These are phyloP conservation scores for Cyprinella venusta DNA, from an alignment of 2,797 vertebrate genomes.

Conservation along the genomic window DNA sequence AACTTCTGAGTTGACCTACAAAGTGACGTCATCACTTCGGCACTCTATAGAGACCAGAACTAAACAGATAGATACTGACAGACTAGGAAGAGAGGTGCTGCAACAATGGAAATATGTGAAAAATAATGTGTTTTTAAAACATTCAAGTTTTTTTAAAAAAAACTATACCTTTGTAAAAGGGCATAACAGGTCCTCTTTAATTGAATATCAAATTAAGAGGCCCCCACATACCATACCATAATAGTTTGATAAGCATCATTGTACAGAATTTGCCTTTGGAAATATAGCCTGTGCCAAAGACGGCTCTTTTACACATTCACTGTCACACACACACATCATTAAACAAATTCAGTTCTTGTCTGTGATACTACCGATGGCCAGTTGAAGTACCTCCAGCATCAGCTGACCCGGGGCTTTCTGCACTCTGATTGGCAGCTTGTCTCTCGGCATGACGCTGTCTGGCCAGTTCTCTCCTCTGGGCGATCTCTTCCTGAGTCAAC, in stretches of 20 bases:
- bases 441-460: slow-evolving; percentile 86
- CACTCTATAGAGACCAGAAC: not conserved
- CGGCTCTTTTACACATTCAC: not conserved
- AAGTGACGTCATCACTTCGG: too few relatives aligned
- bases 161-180: not conserved
- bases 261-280: not conserved
- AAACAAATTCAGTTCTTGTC: slow-evolving; percentile 62
- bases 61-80: not conserved
- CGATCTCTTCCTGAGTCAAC: slow-evolving; percentile 89
- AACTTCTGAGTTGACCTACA: too few relatives aligned
- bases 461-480: slow-evolving; percentile 82
- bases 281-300: not conserved
- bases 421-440: slow-evolving; percentile 73
- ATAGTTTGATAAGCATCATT: not conserved
- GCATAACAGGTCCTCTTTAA: not conserved
- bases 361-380: slow-evolving; percentile 56
- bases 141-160: not conserved
- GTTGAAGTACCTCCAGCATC: slow-evolving; percentile 57
- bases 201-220: not conserved
- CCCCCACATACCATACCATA: not conserved
- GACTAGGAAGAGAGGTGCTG: not conserved
- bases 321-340: slow-evolving; percentile 1
- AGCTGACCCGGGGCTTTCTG: slow-evolving; percentile 61
- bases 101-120: not conserved
- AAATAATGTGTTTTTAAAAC: not conserved